phyloP scores from a whole-genome alignment of 2,113 vertebrate species.

The Percina caprodes region DNA sequence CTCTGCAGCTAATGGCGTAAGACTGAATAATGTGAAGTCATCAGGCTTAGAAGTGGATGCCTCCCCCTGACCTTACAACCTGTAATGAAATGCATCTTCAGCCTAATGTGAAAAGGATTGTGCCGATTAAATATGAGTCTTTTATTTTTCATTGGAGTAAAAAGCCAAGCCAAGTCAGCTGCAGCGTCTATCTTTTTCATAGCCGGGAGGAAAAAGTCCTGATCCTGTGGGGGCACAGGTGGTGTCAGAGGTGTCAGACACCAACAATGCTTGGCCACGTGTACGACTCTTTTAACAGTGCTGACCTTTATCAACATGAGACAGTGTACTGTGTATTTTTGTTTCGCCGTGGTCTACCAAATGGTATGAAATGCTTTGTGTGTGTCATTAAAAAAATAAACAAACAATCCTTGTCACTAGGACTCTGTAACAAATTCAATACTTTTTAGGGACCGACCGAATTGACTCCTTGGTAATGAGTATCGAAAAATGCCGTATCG shows the following conservation, averaged over 20 bases:
- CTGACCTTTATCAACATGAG: slow-evolving; percentile 45
- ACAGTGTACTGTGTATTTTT: background rate
- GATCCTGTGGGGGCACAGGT: slow-evolving; percentile 4
- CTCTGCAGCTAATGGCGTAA: slow-evolving; percentile 51
- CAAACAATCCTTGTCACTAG: background rate
- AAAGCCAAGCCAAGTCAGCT: background rate
- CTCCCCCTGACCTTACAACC: slow-evolving; percentile 52
- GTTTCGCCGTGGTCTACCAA: background rate
- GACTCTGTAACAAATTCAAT: too few relatives aligned
- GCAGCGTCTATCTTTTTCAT: background rate
- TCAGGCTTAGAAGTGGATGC: slow-evolving; percentile 36
- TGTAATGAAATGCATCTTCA: slow-evolving; percentile 58
- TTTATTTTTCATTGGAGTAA: slow-evolving; percentile 30
- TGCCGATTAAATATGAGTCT: slow-evolving; percentile 19
- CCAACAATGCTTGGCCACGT: too few relatives aligned
- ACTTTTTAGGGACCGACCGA: too few relatives aligned
- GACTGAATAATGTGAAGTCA: slow-evolving; percentile 57
- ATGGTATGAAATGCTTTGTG: slow-evolving; percentile 8
- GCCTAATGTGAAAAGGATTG: slow-evolving; percentile 31
- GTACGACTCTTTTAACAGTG: slow-evolving; percentile 21
- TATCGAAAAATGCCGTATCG: too few relatives aligned
- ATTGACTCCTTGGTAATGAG: too few relatives aligned
- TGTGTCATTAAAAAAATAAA: too few relatives aligned
- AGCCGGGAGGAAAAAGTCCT: background rate
- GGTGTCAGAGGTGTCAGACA: slow-evolving; percentile 27